phyloP scores from a whole-genome alignment of 2,797 vertebrate genomes.

The Gorsachius magnificus region DNA sequence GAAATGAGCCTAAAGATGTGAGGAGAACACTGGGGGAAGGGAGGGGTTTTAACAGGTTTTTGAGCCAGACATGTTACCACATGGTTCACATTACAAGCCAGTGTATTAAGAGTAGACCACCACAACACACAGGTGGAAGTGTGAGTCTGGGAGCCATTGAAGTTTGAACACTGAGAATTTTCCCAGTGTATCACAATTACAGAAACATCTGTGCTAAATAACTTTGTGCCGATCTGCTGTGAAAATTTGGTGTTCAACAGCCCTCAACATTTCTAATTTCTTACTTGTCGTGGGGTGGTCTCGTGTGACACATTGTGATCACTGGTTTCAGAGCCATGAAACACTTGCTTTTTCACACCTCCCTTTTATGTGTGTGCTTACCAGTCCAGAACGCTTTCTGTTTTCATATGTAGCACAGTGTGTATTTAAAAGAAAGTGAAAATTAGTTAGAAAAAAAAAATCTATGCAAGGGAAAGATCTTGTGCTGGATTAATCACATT shows the following conservation, averaged over 20 bases:
- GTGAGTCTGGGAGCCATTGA: conserved; percentile 64
- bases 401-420: not conserved
- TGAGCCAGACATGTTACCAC: conserved; percentile 61
- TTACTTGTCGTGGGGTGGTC: conserved; percentile 62
- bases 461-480: not conserved
- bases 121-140: conserved; percentile 74
- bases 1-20: conserved; percentile 7
- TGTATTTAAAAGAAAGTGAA: not conserved
- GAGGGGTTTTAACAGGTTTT: conserved; percentile 19
- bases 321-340: not conserved
- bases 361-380: not conserved
- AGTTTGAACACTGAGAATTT: conserved; percentile 65
- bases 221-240: conserved; percentile 63
- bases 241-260: conserved; percentile 67
- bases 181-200: conserved; percentile 81
- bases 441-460: not conserved
- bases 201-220: conserved; percentile 79
- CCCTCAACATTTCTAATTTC: conserved; percentile 69
- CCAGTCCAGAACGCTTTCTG: not conserved
- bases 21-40: not conserved
- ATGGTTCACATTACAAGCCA: conserved; percentile 72
- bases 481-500: not conserved
- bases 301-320: not conserved
- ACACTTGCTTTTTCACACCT: not conserved
- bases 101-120: conserved; percentile 40